Conservation (phyloP, 2,888 invertebrate species). For the Spisula subtruncata region DNA sequence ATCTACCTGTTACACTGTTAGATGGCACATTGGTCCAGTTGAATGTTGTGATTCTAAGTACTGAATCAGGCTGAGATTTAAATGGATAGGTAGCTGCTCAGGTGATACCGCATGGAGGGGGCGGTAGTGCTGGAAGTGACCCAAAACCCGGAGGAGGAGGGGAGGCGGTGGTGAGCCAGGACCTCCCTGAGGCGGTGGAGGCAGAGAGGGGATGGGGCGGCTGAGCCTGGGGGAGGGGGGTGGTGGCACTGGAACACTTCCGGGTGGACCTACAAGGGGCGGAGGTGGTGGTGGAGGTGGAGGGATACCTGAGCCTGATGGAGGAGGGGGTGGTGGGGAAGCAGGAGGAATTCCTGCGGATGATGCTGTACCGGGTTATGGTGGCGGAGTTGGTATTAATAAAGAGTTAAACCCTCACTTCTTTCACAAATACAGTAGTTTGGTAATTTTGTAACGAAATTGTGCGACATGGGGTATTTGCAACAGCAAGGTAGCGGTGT, state of each 20-base stretch:
- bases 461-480: too few relatives aligned
- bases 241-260: conserved; percentile 37
- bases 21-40: conserved; percentile 98
- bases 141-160: conserved; percentile 82
- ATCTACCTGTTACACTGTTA: conserved; percentile 78
- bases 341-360: conserved; percentile 82
- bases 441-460: too few relatives aligned
- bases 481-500: too few relatives aligned
- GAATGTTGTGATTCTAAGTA: conserved; percentile 90
- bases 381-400: conserved; percentile 78
- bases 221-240: conserved; percentile 84
- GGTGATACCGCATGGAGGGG: conserved; percentile 55
- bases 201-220: conserved; percentile 77
- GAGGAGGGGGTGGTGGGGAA: conserved; percentile 82
- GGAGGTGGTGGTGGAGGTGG: conserved; percentile 80
- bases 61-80: conserved; percentile 60
- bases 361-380: too few relatives aligned
- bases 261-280: conserved; percentile 61
- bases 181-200: conserved; percentile 79
- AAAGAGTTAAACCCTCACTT: too few relatives aligned
- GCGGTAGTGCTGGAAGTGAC: conserved; percentile 81
- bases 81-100: conserved; percentile 58
- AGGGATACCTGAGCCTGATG: conserved; percentile 82
- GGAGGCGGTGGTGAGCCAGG: conserved; percentile 82
- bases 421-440: too few relatives aligned